These are phyloP conservation scores for Limnodromus scolopaceus DNA, from an alignment of 2,797 vertebrate species.

Conservation along the genomic window DNA sequence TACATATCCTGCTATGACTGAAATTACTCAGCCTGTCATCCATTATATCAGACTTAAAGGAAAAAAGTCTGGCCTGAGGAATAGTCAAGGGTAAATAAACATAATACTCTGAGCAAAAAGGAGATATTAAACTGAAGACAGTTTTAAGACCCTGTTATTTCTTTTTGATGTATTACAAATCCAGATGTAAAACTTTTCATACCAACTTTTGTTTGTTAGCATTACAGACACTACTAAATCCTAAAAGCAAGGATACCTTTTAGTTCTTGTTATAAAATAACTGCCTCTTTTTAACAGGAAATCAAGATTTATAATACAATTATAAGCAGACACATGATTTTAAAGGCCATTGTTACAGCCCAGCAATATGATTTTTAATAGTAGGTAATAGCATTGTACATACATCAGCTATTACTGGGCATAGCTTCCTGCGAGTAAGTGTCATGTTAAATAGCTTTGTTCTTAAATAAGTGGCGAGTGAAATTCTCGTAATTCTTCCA, in stretches of 20 bases:
- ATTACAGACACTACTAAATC: not conserved
- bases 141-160: not conserved
- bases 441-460: conserved; percentile 24
- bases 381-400: conserved; percentile 1
- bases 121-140: not conserved
- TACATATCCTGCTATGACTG: not conserved
- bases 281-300: not conserved
- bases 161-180: not conserved
- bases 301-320: conserved; percentile 18
- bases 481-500: conserved; percentile 22
- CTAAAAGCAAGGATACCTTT: not conserved
- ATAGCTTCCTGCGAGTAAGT: not conserved
- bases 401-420: not conserved
- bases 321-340: not conserved
- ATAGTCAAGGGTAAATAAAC: not conserved
- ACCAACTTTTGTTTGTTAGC: not conserved
- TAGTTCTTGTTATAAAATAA: not conserved
- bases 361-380: conserved; percentile 4
- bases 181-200: not conserved
- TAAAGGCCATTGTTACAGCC: not conserved
- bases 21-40: not conserved
- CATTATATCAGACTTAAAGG: not conserved
- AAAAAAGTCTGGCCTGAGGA: not conserved
- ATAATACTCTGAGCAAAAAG: not conserved
- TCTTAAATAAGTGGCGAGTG: not conserved